phyloP scores from a whole-genome alignment of 2,888 invertebrate species.

The Xestia rhomboidea region DNA sequence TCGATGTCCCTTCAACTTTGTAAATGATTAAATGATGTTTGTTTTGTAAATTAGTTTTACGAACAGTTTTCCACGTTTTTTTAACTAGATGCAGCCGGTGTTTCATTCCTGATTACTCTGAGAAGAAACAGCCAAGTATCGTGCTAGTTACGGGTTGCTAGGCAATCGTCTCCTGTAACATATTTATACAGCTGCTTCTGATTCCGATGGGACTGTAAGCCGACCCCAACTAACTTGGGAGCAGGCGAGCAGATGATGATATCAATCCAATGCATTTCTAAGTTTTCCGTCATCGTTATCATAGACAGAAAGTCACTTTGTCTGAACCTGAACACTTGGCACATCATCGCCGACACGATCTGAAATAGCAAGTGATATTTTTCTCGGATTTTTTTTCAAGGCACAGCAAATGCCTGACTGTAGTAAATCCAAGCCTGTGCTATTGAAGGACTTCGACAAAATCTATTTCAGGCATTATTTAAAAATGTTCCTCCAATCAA shows the following conservation, averaged over 20 bases:
- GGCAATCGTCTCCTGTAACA: neutral
- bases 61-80: too few relatives aligned
- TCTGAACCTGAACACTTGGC: neutral
- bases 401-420: neutral
- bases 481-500: neutral
- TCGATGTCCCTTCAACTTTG: too few relatives aligned
- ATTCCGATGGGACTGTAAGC: neutral
- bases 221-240: neutral
- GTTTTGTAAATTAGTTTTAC: too few relatives aligned
- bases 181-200: neutral
- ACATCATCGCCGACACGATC: neutral
- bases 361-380: neutral
- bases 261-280: too few relatives aligned
- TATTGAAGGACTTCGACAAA: neutral
- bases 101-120: neutral
- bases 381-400: neutral
- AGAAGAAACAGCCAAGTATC: neutral
- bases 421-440: neutral
- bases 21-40: too few relatives aligned
- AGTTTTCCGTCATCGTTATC: neutral
- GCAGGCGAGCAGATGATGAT: neutral
- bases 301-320: neutral
- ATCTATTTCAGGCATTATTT: neutral
- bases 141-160: neutral
- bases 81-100: neutral